Conservation (phyloP, 1,140 invertebrate genomes). For the Drosophila pruinosa region DNA sequence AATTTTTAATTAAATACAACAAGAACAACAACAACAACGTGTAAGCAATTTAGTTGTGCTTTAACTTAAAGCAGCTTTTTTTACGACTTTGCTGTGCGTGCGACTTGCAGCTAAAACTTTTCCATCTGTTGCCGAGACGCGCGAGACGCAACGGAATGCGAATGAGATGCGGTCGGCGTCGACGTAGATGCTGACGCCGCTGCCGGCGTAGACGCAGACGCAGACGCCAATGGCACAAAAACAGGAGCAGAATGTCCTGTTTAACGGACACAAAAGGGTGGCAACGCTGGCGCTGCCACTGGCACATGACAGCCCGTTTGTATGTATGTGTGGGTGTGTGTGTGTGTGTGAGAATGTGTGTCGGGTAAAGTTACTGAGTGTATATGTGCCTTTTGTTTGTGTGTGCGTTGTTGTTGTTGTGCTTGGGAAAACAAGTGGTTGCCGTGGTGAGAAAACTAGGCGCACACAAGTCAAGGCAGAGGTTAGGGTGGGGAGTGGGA, state of each 20-base stretch:
- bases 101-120: conserved; percentile 62
- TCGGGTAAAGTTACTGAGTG: conserved; percentile 10
- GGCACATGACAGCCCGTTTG: conserved; percentile 11
- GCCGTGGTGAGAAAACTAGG: conserved; percentile 74
- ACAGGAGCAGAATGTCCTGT: conserved; percentile 55
- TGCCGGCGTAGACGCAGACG: conserved; percentile 40
- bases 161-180: conserved; percentile 19
- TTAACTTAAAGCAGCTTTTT: conserved; percentile 8
- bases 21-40: not conserved
- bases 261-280: conserved; percentile 17
- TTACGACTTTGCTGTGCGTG: conserved; percentile 41
- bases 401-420: conserved; percentile 70
- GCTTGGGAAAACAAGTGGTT: conserved; percentile 82
- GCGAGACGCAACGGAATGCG: conserved; percentile 35
- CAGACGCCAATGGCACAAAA: conserved; percentile 19
- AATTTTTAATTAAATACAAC: conserved; percentile 25
- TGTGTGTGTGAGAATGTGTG: conserved; percentile 1
- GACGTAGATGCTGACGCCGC: conserved; percentile 27
- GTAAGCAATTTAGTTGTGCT: no score
- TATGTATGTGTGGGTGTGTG: not conserved
- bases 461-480: conserved; percentile 45
- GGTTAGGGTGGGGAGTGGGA: not conserved
- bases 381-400: conserved; percentile 23
- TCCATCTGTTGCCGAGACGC: conserved; percentile 65
- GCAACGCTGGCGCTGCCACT: conserved; percentile 13